phyloP scores from a whole-genome alignment of 2,797 vertebrate genomes.

The Rallus crepitans region DNA sequence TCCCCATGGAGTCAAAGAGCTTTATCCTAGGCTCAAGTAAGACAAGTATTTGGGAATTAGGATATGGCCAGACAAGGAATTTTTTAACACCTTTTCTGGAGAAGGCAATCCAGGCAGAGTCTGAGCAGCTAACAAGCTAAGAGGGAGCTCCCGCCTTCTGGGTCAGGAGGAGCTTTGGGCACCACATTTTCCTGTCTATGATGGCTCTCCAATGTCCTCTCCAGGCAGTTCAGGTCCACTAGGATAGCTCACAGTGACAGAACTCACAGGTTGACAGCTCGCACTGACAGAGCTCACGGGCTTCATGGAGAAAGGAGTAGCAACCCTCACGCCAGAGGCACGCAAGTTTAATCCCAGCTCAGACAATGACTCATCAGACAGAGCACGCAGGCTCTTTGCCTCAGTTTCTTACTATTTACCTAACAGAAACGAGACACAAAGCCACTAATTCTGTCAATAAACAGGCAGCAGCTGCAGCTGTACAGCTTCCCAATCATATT shows the following conservation, averaged over 20 bases:
- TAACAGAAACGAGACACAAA: not conserved
- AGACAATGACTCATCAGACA: not conserved
- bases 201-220: not conserved
- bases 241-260: not conserved
- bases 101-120: not conserved
- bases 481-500: not conserved
- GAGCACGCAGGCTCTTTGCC: not conserved
- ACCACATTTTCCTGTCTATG: rapidly evolving
- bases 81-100: not conserved
- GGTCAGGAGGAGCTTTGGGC: not conserved
- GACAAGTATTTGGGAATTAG: not conserved
- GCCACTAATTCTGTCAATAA: not conserved
- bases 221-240: not conserved
- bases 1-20: not conserved
- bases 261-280: not conserved
- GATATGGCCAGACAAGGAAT: not conserved
- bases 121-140: not conserved
- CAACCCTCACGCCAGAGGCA: not conserved
- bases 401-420: not conserved
- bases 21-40: not conserved
- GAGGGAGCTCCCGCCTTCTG: not conserved
- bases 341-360: not conserved
- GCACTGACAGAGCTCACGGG: not conserved
- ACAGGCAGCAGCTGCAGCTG: not conserved
- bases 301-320: not conserved